Base-by-base conservation (phyloP, 1,140 invertebrate species). In the Lasioglossum baleicum region DNA sequence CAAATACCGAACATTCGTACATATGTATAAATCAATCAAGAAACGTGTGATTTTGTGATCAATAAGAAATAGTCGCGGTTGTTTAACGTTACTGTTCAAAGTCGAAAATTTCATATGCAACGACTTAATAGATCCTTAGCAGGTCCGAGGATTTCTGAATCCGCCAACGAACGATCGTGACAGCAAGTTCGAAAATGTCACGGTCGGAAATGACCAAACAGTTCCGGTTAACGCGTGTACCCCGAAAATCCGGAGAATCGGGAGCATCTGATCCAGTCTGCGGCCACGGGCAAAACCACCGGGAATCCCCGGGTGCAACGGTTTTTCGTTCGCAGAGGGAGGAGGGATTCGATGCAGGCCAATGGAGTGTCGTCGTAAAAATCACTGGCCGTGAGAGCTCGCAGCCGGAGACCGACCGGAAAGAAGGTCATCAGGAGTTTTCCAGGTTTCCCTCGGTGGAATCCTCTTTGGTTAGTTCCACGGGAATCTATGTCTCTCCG, bases 351-450 rank as follows among this genome's bases (percentile, higher is more conserved):
- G 79, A 70, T 58, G 51, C 5, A 20, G 35, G 26, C 44, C 53
- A 73, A 76, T 81, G 73, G 63, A 66, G 68, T 53, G 35, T 58
- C 31, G 42, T 42, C 31, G 63, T 64, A 44, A 83, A 85, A 80
- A 85, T 86, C 83, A 75, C 53, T 63, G 72, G 51, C 51, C 65
- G 40, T 31, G 63, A 51, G 26, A 22, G 31, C 64, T 66, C 69
- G 79, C 75, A 64, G 83, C 56, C 44, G 67, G 83, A 81, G 69
- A 78, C 8, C 13, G 70, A 40, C 35, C 60, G 67, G 53, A 44
- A 76, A 75, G 83, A 80, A 85, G 75, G 68, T 86, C 83, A 64
- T 86, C 85, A 75, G 73, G 80, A 75, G 75, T 72, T 73, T 35
- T 82, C n/a, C 56, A 66, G 56, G 61, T 20, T 42, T 13, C 58